Conservation (phyloP, 1,140 invertebrate species). For the Coptotermes formosanus region DNA sequence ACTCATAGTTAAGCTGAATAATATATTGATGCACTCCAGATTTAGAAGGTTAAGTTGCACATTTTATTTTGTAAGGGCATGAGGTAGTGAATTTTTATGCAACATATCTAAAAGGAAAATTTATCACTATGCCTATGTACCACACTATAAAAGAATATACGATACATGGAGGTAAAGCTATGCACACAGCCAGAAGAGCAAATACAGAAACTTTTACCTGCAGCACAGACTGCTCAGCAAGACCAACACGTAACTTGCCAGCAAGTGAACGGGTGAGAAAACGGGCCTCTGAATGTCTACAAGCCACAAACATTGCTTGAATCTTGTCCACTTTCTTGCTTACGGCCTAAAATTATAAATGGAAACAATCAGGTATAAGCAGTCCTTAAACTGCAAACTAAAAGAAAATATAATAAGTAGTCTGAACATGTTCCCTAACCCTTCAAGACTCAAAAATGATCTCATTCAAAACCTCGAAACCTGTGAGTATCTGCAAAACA, state of each 20-base stretch:
- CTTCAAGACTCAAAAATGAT: no score
- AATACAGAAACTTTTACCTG: constrained; percentile 50
- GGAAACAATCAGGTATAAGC: neutral
- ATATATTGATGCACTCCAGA: no score
- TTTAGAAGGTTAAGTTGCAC: no score
- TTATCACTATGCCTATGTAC: neutral
- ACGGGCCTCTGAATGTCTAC: constrained; percentile 84
- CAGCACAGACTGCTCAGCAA: constrained; percentile 95
- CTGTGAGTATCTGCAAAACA: no score
- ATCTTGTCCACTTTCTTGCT: constrained; percentile 90
- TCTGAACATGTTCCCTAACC: no score
- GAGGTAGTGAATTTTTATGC: no score
- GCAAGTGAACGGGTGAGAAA: constrained; percentile 89
- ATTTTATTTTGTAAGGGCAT: no score
- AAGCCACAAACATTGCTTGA: constrained; percentile 89
- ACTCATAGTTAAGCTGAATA: no score
- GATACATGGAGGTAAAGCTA: neutral
- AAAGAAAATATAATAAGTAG: neutral
- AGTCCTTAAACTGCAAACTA: neutral
- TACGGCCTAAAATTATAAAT: constrained; percentile 21
- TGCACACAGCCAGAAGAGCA: constrained; percentile 18
- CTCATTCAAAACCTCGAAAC: no score
- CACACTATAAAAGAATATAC: neutral
- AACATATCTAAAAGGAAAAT: neutral
- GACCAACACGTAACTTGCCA: constrained; percentile 93